These are phyloP conservation scores for Chlorodrepanis virens DNA, from an alignment of 2,113 vertebrate genomes.

Conservation along the genomic window DNA sequence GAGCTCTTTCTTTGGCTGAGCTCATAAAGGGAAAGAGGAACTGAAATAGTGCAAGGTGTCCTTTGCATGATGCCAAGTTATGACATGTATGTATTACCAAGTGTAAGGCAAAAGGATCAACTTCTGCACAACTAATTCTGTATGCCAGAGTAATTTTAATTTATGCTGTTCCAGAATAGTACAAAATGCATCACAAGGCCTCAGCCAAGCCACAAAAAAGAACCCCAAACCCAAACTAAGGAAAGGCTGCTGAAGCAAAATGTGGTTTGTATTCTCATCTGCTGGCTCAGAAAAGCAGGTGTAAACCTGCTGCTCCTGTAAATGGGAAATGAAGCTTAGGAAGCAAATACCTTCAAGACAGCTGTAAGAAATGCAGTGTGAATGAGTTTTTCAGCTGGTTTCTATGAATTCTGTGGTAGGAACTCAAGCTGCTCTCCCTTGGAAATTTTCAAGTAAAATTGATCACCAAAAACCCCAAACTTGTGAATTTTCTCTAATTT, in stretches of 20 bases:
- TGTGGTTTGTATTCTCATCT: background rate
- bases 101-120: background rate
- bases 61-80: background rate
- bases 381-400: background rate
- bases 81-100: background rate
- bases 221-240: background rate
- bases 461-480: background rate
- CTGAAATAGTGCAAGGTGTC: background rate
- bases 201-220: background rate
- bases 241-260: background rate
- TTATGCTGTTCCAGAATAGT: background rate
- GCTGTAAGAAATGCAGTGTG: background rate
- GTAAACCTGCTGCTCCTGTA: background rate
- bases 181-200: background rate
- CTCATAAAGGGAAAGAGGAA: background rate
- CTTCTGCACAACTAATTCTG: background rate
- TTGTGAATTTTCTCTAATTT: background rate
- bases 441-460: background rate
- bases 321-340: background rate
- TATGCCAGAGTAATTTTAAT: background rate
- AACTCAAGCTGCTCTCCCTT: background rate
- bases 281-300: background rate
- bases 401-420: background rate
- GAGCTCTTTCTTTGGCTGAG: background rate
- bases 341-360: background rate